Base-by-base conservation (phyloP, 2,113 vertebrate species). In the Ageneiosus marmoratus region DNA sequence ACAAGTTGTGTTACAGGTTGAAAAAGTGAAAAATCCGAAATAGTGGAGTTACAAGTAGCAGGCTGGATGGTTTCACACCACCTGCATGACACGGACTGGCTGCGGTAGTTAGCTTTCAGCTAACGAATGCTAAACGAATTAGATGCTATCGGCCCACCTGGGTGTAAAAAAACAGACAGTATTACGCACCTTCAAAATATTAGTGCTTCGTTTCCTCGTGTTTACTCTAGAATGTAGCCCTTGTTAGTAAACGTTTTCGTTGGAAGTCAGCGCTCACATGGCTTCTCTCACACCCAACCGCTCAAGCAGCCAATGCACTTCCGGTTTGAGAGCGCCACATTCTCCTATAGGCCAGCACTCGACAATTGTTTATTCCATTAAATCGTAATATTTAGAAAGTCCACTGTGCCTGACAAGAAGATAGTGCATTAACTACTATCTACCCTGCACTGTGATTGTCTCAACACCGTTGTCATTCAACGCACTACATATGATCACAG, bases 161-260 rank as follows among this genome's bases (percentile, higher is more conserved):
- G 0, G 9, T 55, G 1, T 29, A 63, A 50, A 6, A 0, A 63
- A 11, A 44, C 4, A 77, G 10, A 1, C 20, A 37, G 29, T 29
- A 46, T 29, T 55, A 77, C 81, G 24, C 75, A 83, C 74, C 82
- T 76, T 32, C 5, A 27, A 22, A 51, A 7, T n/a, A 18, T 12
- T 29, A 27, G 0, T 15, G 7, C 2, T 20, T 50, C 10, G 10
- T 34, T n/a, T 67, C 73, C 10, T 2, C 5, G 48, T 8, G 80
- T 7, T 41, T 46, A 3, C 46, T 41, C 29, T 18, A 18, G 24
- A 41, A 18, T 1, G 4, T 13, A 20, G 27, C 9, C 0, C 8
- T 9, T 48, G 6, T 8, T 27, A 22, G 5, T 20, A 27, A 15
- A 32, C 16, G 18, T 34, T 34, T 60, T 11, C 7, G 29, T 9